Evolutionary conservation across 2,888 invertebrate species (phyloP), one percentile per base, ranked within the genome.

Genomic region (Choreutis nemorana): DNA sequence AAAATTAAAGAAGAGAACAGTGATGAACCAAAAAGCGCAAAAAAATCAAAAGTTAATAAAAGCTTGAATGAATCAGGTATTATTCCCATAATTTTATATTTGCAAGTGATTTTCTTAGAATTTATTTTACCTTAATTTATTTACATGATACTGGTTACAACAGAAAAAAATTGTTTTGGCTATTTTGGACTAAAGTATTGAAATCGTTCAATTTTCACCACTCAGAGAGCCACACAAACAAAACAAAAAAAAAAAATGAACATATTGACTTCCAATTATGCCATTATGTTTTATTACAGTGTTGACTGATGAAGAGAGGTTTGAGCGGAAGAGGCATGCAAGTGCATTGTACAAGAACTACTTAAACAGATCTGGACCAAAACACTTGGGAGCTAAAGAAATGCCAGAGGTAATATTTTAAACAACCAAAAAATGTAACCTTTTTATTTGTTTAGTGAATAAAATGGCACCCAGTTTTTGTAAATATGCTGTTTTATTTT

Each of bases 381-480:
- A 86, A 44, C 84, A 93, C 72, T 87, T 89, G 12, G 95, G 95
- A 4, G 73, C 86, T 4, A 95, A 94, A 56, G 85, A 88, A 57
- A 83, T 93, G 32, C 95, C 94, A 2, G 83, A 89, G 81, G 91
- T 90, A 70, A n/a, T 36, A 29, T 7, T 8, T 15, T 9, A 8
- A 15, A 14, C 9, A 7, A n/a, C n/a, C n/a, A n/a, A n/a, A n/a
- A n/a, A n/a, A n/a, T n/a, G n/a, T n/a, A n/a, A n/a, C 7, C 21
- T 24, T 20, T 12, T 16, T 25, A 15, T 14, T 25, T 3, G 5
- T 3, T 14, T 2, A 15, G 3, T 9, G 14, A 14, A 8, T 3
- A n/a, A 13, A 10, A 9, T 11, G n/a, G 3, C 14, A 1, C 18
- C 6, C 20, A 9, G n/a, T n/a, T 30, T 13, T 28, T 13, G 3